Evolutionary conservation across 2,113 vertebrate species (phyloP), one percentile per base, ranked within the genome.

Genomic region (Brienomyrus longianalis): DNA sequence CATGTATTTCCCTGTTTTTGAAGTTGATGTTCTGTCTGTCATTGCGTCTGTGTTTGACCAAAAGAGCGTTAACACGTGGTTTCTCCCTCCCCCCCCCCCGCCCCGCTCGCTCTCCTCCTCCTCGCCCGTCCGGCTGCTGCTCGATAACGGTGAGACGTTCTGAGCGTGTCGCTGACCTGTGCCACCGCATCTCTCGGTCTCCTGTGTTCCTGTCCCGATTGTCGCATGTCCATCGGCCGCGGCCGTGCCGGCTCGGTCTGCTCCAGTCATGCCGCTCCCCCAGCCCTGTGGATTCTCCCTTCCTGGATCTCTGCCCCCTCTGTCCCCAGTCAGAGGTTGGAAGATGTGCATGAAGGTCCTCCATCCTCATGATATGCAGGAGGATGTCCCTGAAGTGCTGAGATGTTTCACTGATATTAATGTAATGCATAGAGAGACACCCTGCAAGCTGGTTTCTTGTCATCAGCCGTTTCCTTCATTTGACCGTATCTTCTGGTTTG

Each of bases 101-200:
- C 90, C 92, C 91, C 88, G 90, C 91, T 93, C 17, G 35, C 74
- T 80, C 45, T 47, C 83, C 43, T 47, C 83, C 43, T 48, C 83
- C 45, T 48, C 45, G 39, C 45, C 45, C 43, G 9, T 45, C 83
- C 1, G 21, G 45, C 83, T 90, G 94, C 92, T 90, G 93, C 92
- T 86, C 94, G 92, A 91, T 84, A 89, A 96, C 62, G 96, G 96
- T 96, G 96, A 96, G 95, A 92, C 88, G 83, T 35, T 89, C 87
- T 54, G 2, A 74, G 85, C 45, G 77, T 89, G 80, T 86, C 51
- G 50, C 35, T 62, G 19, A 31, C 83, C 39, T 86, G 8, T 23
- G 43, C 74, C 50, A 88, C 56, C 52, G 52, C 43, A 11, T 51
- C 86, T 66, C n/a, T 90, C 86, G 80, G 11, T 86, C 84, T n/a